Percentiles rank a stretch among this genome's conserved stretches.
Conservation (phyloP, 2,888 invertebrate genomes). For the Drosophila longiperda region DNA sequence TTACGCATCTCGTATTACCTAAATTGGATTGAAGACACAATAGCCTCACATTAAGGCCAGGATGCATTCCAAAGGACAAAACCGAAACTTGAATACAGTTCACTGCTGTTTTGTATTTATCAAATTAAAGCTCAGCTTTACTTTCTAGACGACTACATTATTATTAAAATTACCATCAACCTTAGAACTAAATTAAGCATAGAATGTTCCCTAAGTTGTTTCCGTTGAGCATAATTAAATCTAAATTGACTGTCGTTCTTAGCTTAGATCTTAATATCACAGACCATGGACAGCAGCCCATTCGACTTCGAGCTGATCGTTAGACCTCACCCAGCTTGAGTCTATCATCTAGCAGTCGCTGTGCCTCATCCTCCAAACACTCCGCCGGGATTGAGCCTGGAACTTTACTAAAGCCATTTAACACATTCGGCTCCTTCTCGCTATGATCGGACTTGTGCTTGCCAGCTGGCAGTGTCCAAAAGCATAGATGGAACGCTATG, state of each 20-base stretch:
- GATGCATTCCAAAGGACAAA: slow-evolving; percentile 6
- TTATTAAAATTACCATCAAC: slow-evolving; percentile 53
- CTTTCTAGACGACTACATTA: slow-evolving; percentile 45
- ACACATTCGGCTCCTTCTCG: slow-evolving; percentile 36
- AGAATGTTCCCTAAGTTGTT: slow-evolving; percentile 77
- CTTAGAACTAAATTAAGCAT: slow-evolving; percentile 68
- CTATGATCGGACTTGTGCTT: slow-evolving; percentile 26
- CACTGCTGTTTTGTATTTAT: slow-evolving; percentile 59
- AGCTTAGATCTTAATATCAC: slow-evolving; percentile 65
- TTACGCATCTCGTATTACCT: slow-evolving; percentile 93
- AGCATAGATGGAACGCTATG: slow-evolving; percentile 75
- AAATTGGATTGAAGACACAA: slow-evolving; percentile 90
- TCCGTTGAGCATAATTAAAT: slow-evolving; percentile 68
- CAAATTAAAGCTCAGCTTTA: slow-evolving; percentile 59
- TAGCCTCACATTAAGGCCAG: slow-evolving; percentile 74
- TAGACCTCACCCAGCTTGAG: slow-evolving; percentile 38
- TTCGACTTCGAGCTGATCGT: slow-evolving; percentile 31
- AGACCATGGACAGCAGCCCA: slow-evolving; percentile 38
- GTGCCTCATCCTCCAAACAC: slow-evolving; percentile 47
- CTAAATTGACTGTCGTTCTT: slow-evolving; percentile 62
- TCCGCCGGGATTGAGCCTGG: slow-evolving; percentile 41
- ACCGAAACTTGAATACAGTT: slow-evolving; percentile 26
- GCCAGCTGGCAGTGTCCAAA: slow-evolving; percentile 68
- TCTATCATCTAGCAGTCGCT: slow-evolving; percentile 45
- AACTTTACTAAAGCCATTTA: slow-evolving; percentile 39